These are phyloP conservation scores for Morinoia aosen DNA, from an alignment of 2,888 invertebrate genomes.

Conservation along the genomic window DNA sequence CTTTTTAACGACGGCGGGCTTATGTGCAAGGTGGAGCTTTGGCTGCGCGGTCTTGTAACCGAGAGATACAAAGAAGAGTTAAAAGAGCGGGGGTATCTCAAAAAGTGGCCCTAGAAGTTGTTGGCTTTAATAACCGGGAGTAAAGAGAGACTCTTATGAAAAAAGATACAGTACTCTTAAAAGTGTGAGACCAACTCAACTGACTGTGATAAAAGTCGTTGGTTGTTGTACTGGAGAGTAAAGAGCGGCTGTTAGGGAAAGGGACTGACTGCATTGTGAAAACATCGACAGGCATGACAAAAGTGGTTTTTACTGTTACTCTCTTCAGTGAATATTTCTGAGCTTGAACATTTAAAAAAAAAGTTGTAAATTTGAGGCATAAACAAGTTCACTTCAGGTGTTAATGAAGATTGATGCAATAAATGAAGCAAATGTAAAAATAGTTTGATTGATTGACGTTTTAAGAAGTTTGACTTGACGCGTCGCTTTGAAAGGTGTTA, in stretches of 20 bases:
- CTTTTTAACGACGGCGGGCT: conserved; percentile 26
- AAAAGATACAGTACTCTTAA: no score
- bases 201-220: background rate
- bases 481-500: no score
- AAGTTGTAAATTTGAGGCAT: no score
- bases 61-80: background rate
- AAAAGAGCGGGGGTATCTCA: background rate
- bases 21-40: background rate
- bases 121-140: background rate
- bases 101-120: conserved; percentile 1
- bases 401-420: no score
- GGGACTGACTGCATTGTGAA: background rate
- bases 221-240: background rate
- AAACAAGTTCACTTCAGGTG: no score
- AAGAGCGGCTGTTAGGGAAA: background rate
- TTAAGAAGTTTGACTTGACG: no score
- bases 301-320: background rate
- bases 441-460: no score
- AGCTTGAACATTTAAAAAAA: no score
- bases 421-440: no score
- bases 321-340: no score
- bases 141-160: background rate
- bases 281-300: background rate
- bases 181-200: background rate
- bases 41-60: background rate